These are phyloP conservation scores for Silurus lanzhouensis DNA, from an alignment of 2,797 vertebrate genomes.

Conservation along the genomic window DNA sequence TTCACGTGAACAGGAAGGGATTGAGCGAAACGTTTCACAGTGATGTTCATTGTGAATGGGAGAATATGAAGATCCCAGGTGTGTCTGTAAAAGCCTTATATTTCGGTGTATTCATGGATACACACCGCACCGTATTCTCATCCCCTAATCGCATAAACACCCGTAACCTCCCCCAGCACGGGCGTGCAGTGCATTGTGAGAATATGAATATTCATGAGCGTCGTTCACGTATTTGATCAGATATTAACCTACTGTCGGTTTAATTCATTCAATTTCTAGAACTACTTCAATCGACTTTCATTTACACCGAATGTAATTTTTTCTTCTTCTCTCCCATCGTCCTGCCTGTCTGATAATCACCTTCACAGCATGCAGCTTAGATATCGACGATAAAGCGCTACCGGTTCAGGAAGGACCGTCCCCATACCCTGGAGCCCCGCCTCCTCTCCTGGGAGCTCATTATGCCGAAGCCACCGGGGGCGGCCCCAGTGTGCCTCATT, in stretches of 20 bases:
- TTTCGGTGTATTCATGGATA: neutral
- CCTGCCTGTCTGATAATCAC: neutral
- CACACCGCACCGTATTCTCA: neutral
- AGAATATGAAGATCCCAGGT: neutral
- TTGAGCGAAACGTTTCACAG: neutral
- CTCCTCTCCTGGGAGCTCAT: constrained; percentile 72
- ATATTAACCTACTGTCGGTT: neutral
- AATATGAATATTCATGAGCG: neutral
- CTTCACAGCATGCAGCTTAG: constrained; percentile 75
- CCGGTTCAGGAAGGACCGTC: constrained; percentile 77
- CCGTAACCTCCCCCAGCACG: constrained; percentile 2
- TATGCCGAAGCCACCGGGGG: constrained; percentile 82
- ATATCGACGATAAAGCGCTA: constrained; percentile 79
- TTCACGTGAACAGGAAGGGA: neutral
- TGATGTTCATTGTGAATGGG: neutral
- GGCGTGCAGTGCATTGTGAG: neutral
- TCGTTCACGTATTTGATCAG: no score
- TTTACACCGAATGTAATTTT: neutral
- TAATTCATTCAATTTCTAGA: neutral
- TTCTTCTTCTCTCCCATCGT: neutral
- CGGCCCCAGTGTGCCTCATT: constrained; percentile 85
- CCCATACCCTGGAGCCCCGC: constrained; percentile 78
- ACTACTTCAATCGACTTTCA: neutral
- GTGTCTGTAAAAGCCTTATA: neutral
- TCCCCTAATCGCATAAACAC: neutral